phyloP scores from a whole-genome alignment of 2,113 vertebrate genomes.

The Microcebus ravelobensis region DNA sequence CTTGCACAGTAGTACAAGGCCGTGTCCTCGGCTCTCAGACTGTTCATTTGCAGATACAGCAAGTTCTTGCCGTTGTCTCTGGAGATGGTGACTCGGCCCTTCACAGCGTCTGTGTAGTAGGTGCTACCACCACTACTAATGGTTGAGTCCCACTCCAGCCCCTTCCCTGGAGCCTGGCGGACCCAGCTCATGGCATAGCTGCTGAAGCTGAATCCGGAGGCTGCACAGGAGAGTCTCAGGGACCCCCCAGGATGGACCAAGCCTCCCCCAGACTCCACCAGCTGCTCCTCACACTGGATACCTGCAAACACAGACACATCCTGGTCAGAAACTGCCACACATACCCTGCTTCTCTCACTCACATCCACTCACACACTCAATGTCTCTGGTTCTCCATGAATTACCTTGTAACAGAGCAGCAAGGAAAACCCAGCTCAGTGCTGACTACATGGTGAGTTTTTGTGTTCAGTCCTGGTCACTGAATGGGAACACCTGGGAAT shows the following conservation, averaged over 20 bases:
- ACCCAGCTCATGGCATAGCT: background rate
- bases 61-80: background rate
- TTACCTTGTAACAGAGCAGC: background rate
- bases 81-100: background rate
- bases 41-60: background rate
- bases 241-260: too few relatives aligned
- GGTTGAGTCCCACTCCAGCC: background rate
- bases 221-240: too few relatives aligned
- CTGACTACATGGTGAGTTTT: background rate
- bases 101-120: background rate
- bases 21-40: background rate
- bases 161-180: background rate
- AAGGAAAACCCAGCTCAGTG: rapidly evolving
- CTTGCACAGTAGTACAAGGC: background rate
- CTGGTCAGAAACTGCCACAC: background rate
- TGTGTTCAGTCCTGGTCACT: background rate
- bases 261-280: background rate
- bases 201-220: too few relatives aligned
- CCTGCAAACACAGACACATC: background rate
- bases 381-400: background rate
- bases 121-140: background rate
- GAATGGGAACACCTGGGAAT: too few relatives aligned
- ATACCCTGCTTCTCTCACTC: rapidly evolving
- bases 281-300: background rate
- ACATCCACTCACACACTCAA: background rate